phyloP scores from a whole-genome alignment of 1,140 invertebrate species.

The honey bee (Apis mellifera) region Amel_HAv3.1 CM009940.2:6124001-6124500 shows the following conservation, averaged over 20 bases:
- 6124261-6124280: conserved; percentile 10
- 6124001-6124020: conserved; percentile 13
- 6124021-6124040: conserved; percentile 35
- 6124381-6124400: no score
- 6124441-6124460: no score
- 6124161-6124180: background rate
- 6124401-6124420: no score
- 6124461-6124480: no score
- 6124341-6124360: no score
- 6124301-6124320: conserved; percentile 69
- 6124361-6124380: no score
- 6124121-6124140: conserved; percentile 48
- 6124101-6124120: conserved; percentile 49
- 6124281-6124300: conserved; percentile 64
- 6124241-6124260: background rate
- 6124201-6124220: no score
- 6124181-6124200: no score
- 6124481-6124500: no score
- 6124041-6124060: conserved; percentile 17
- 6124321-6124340: conserved; percentile 51
- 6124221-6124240: no score
- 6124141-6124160: conserved; percentile 50
- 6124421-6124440: no score
- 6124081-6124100: conserved; percentile 57
- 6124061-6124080: conserved; percentile 44